Percentiles rank a stretch among this genome's conserved stretches.
Conservation (phyloP, 92 coral and sea anemone genomes). For the Zoanthus sansibaricus region DNA sequence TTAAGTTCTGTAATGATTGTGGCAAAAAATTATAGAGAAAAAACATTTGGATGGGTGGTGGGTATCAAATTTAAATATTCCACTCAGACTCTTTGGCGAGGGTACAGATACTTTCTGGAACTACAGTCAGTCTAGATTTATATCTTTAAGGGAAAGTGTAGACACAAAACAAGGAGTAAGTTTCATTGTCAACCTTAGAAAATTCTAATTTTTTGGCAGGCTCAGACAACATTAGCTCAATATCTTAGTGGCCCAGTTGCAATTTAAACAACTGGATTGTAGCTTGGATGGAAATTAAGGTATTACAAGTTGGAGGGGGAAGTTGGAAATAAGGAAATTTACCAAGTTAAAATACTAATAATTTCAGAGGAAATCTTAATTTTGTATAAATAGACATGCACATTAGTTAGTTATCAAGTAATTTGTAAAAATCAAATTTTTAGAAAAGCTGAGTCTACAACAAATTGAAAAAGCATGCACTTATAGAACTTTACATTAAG, state of each 20-base stretch:
- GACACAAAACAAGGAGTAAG: not conserved
- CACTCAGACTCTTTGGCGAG: not conserved
- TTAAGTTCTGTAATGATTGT: not conserved
- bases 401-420: not conserved
- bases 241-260: not conserved
- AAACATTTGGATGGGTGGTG: not conserved
- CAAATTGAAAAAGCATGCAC: not conserved
- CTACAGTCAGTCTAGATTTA: not conserved
- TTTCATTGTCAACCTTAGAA: not conserved
- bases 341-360: not conserved
- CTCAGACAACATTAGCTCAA: not conserved
- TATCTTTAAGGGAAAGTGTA: not conserved
- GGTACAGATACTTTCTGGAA: not conserved
- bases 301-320: not conserved
- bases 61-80: not conserved
- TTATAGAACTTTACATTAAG: not conserved
- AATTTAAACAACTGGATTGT: slow-evolving; percentile 8
- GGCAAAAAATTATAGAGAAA: not conserved
- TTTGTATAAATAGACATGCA: not conserved
- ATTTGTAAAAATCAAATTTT: slow-evolving; percentile 11
- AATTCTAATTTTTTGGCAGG: not conserved
- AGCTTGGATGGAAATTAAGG: not conserved
- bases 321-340: not conserved
- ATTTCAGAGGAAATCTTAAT: not conserved
- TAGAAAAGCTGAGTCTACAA: not conserved